A percentile compares a stretch with the other conserved stretches of the same genome.
Conservation (phyloP, 2,888 invertebrate genomes). For the Sturmia bella region DNA sequence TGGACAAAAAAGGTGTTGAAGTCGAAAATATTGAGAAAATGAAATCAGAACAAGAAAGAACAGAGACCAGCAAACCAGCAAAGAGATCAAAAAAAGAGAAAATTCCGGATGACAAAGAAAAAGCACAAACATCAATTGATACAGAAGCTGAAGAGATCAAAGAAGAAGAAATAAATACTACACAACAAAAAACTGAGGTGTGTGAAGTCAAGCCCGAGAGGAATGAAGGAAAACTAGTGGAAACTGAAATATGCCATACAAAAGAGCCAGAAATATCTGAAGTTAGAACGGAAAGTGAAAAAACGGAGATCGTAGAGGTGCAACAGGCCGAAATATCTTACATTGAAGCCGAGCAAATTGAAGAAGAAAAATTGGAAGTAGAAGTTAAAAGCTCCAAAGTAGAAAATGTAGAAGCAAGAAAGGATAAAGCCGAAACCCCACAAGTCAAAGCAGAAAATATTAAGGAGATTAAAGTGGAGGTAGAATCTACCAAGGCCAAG, state of each 20-base stretch:
- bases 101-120: background rate
- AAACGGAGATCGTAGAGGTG: background rate
- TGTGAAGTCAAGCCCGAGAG: constrained; percentile 34
- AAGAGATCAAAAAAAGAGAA: constrained; percentile 31
- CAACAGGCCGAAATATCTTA: constrained; percentile 29
- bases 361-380: constrained; percentile 31
- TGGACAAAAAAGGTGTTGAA: background rate
- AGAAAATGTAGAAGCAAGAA: too few relatives aligned
- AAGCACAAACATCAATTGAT: constrained; percentile 61
- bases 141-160: constrained; percentile 59
- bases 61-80: constrained; percentile 13
- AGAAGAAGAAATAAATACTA: background rate
- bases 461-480: too few relatives aligned
- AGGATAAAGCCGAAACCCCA: too few relatives aligned
- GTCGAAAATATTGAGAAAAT: background rate
- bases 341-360: constrained; percentile 28
- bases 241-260: constrained; percentile 24
- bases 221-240: constrained; percentile 40
- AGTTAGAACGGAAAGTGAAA: constrained; percentile 39
- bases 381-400: constrained; percentile 27
- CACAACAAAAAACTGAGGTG: constrained; percentile 24
- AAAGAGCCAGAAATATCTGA: constrained; percentile 43
- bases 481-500: too few relatives aligned
- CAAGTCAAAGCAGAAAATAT: too few relatives aligned
- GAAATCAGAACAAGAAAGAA: constrained; percentile 43